Conservation (phyloP, 2,888 invertebrate genomes). For the Oxystoma pomonae region DNA sequence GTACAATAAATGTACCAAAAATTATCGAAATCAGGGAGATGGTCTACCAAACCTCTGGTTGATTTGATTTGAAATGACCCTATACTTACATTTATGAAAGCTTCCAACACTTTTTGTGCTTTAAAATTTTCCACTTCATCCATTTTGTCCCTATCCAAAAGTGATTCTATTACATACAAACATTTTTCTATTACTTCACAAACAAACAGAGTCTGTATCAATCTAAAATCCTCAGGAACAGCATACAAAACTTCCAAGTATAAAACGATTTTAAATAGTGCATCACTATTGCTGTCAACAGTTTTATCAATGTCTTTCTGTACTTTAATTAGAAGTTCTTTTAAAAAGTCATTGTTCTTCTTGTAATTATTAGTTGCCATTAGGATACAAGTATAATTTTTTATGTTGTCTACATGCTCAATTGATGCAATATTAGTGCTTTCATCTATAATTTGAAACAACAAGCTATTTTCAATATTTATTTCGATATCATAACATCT, state of each 20-base stretch:
- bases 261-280: background rate
- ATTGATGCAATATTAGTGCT: background rate
- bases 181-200: background rate
- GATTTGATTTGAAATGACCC: too few species aligned
- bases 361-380: background rate
- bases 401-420: background rate
- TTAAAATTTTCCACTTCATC: background rate
- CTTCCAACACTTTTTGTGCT: conserved; percentile 29
- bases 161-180: background rate
- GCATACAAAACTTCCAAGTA: background rate
- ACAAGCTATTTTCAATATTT: background rate
- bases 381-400: background rate
- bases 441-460: background rate
- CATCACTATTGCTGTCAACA: background rate
- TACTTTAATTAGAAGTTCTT: background rate
- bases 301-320: background rate
- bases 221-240: background rate
- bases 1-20: too few species aligned
- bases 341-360: background rate
- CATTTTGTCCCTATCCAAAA: conserved; percentile 17
- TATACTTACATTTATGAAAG: conserved; percentile 33
- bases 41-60: too few species aligned
- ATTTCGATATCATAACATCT: background rate
- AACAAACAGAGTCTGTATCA: background rate
- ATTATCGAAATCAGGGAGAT: too few species aligned